Evolutionary conservation across 2,888 invertebrate genomes (phyloP), one percentile per base, ranked within the genome.

Genomic region (Lymantria dispar): DNA sequence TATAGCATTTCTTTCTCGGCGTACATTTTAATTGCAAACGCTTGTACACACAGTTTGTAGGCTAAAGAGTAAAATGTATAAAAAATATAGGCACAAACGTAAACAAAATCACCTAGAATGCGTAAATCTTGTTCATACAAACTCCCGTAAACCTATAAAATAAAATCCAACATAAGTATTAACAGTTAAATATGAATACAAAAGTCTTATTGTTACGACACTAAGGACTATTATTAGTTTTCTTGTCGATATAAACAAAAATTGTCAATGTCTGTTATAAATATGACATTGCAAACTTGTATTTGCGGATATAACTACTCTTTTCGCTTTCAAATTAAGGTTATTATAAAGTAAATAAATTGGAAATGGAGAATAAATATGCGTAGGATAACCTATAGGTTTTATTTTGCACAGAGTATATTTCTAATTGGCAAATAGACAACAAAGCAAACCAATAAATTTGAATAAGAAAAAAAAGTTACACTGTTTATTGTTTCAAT

Each of bases 91-190:
- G 3, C 8, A n/a, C 1, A 10, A 38, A 12, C 48, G 62, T 52
- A 57, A 61, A 58, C 59, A 62, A 55, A 60, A 62, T 61, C 56
- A 66, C 62, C 65, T 64, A 55, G 51, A 59, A 55, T 56, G 58
- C 64, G 70, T 73, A 74, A 75, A 71, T 76, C 70, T 70, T 68
- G 68, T 50, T 47, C 46, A 45, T 45, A 45, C 12, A 64, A 68
- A 73, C 58, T 64, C 69, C 58, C 64, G 64, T 64, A 70, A 68
- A 64, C 64, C 59, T 68, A 70, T 72, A 70, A 70, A 69, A 70
- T 65, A 58, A 54, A 62, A 62, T 58, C 51, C 44, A 48, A 59
- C 51, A 62, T 57, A 39, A 29, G 46, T 49, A 49, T 36, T 46
- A 14, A 37, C 22, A 33, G n/a, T 7, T 10, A 8, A n/a, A 22